Percentiles rank a stretch among this genome's conserved stretches.
phyloP scores from a whole-genome alignment of 2,797 vertebrate genomes.

The Gila robusta region DNA sequence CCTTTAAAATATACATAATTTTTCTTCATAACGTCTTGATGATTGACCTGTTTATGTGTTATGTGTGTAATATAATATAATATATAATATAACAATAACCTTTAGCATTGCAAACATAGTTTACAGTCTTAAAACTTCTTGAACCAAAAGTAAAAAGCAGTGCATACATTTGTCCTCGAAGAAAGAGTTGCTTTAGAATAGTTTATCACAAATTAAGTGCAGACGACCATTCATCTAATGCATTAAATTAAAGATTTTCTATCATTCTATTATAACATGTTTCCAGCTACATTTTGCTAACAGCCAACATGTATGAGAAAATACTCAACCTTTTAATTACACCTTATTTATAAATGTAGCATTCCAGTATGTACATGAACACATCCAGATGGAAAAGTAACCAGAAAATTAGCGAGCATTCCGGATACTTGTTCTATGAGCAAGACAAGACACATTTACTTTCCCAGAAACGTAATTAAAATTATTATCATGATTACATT shows the following conservation, averaged over 20 bases:
- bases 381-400: constrained; percentile 16
- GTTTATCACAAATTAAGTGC: constrained; percentile 11
- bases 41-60: background rate
- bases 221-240: constrained; percentile 1
- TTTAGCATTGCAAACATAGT: background rate
- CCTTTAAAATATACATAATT: background rate
- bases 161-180: constrained; percentile 20
- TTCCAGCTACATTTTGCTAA: background rate
- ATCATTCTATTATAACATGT: background rate
- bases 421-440: background rate
- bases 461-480: background rate
- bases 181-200: constrained; percentile 40
- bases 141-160: background rate
- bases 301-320: background rate
- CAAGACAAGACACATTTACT: constrained; percentile 32
- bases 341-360: background rate
- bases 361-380: constrained; percentile 33
- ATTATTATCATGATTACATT: constrained; percentile 54
- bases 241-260: background rate
- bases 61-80: background rate
- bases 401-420: constrained; percentile 22
- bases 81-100: background rate
- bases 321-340: background rate
- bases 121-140: background rate
- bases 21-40: background rate